Base-by-base conservation (phyloP, 2,888 invertebrate species). In the Tipula lateralis region DNA sequence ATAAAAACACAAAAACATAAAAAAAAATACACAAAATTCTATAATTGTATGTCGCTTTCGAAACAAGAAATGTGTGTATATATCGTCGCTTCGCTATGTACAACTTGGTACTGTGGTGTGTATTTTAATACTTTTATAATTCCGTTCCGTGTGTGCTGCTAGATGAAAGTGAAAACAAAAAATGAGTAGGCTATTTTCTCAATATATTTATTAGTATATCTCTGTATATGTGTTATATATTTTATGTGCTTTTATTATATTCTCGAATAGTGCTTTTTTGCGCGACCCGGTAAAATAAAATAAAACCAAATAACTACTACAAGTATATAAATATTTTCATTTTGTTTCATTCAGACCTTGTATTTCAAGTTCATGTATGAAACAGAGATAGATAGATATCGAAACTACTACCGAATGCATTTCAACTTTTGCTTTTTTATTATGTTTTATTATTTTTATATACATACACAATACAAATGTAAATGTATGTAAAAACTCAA, bases 151-250 rank as follows among this genome's bases (percentile, higher is more conserved):
- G 19, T 83, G 36, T 83, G 83, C 34, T 83, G 83, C 83, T 83
- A 83, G 34, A 83, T 83, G 83, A 83, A 83, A 83, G 83, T 83
- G 83, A 83, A 83, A 83, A 32, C 83, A 32, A 82, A 30, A 81
- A 82, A 82, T 82, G 82, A 82, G 82, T 82, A 82, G 82, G 82
- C 82, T 30, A 29, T 82, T 82, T 82, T 82, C 66, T 66, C 66
- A 66, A 66, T 66, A 19, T 66, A 66, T 66, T 24, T 19, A 24
- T 66, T 24, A 66, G 19, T 24, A 66, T 16, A n/a, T 50, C 7
- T 16, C n/a, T 50, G 44, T 50, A 19, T 50, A 50, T 50, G 44
- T 50, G 44, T 50, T 50, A 16, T 4, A n/a, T n/a, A 36, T 36
- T n/a, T 44, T n/a, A n/a, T 24, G 66, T 66, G 66, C 66, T 66